Evolutionary conservation across 2,113 vertebrate species (phyloP), one percentile per base, ranked within the genome.

Genomic region (Stigmatopora nigra): DNA sequence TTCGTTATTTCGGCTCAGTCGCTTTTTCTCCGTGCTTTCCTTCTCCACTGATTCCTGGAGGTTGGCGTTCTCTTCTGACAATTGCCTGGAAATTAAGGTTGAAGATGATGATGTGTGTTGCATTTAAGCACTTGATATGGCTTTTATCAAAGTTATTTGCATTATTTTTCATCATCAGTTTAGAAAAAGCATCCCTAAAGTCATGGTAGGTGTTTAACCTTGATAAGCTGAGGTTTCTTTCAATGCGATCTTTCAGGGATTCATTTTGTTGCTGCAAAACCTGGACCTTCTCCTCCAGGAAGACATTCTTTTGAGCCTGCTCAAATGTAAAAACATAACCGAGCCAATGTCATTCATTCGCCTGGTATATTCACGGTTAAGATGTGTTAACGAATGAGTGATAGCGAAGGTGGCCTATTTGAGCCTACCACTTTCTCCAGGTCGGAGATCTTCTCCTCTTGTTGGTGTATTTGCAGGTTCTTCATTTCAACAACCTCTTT

Each of bases 401-500:
- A 14, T 15, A 16, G 8, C 36, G 49, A 19, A 0, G 53, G 36
- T 36, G 68, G 79, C 48, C 63, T 81, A 74, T 82, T 76, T 85
- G 78, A 88, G 84, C 88, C 75, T 91, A 98, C 97, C 92, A 98
- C 92, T 90, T 92, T 97, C 79, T 98, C 94, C 73, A 98, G 85
- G 59, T 98, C 93, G 45, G 94, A 87, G 11, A 99, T 98, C 82
- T 92, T 94, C 83, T 93, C 95, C 75, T 99, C 95, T 68, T 98
- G 97, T 51, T 96, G 90, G 76, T 97, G 97, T 69, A 99, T 99
- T 73, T 96, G 95, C 69, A 93, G 91, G 82, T 96, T 98, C 87
- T 98, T 98, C 94, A 99, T 95, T 82, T 98, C 95, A 38, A 99
- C 84, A 41, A 98, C 92, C 52, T 97, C 94, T 77, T 93, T 96